These are phyloP conservation scores for Lepidurus apus DNA, from an alignment of 1,140 invertebrate genomes.

Conservation along the genomic window DNA sequence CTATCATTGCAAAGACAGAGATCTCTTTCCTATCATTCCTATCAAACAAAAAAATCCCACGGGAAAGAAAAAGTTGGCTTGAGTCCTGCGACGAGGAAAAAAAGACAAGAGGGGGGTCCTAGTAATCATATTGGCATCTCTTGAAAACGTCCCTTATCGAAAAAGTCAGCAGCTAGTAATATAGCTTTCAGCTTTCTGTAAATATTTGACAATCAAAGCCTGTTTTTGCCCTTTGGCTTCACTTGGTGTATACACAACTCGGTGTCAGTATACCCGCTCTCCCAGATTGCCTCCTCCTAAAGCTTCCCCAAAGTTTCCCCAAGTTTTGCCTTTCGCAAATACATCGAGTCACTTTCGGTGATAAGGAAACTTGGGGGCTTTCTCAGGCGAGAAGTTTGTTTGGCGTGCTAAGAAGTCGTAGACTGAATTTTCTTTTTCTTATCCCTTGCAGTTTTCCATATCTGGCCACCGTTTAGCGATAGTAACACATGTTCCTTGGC, in stretches of 20 bases:
- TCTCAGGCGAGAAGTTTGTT: too few species aligned
- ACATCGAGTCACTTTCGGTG: too few species aligned
- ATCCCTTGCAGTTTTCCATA: too few species aligned
- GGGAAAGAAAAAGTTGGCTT: not conserved
- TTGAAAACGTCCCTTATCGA: not conserved
- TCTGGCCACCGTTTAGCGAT: not conserved
- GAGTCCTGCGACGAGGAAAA: too few species aligned
- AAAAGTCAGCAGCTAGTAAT: slow-evolving; percentile 5
- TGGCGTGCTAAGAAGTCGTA: too few species aligned
- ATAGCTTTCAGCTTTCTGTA: slow-evolving; percentile 10
- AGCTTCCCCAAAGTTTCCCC: too few species aligned
- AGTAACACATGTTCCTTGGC: not conserved
- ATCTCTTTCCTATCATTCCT: not conserved
- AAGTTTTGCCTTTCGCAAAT: too few species aligned
- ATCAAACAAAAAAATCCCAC: not conserved
- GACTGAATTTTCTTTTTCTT: too few species aligned
- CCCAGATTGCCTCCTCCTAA: too few species aligned
- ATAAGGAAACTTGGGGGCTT: too few species aligned
- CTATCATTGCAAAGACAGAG: not conserved
- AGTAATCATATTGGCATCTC: slow-evolving; percentile 15
- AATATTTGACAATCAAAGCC: slow-evolving; percentile 19
- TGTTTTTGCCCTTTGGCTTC: not conserved
- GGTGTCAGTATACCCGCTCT: too few species aligned
- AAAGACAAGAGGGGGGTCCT: not conserved
- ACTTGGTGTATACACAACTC: too few species aligned